Base-by-base conservation (phyloP, 2,113 vertebrate species). In the Galbula dea region DNA sequence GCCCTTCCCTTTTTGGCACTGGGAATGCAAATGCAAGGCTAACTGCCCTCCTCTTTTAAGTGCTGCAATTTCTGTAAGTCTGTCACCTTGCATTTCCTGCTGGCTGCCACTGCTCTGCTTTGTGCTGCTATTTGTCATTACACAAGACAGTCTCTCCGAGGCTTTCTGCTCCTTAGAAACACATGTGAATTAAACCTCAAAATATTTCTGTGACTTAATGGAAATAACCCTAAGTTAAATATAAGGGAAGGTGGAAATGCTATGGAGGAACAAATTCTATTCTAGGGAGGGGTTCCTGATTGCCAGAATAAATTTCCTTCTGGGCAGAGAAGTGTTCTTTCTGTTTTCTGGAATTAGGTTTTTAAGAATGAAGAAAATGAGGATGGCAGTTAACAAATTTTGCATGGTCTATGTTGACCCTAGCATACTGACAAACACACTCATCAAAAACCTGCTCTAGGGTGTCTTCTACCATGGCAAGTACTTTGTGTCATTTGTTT, bases 11-110 rank as follows among this genome's bases (percentile, higher is more conserved):
- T 75, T 57, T 37, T 92, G 86, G 58, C 54, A 63, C 37, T 82
- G 15, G 46, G 17, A 79, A 79, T 37, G 37, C 19, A 80, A 93
- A 83, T 23, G 16, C 32, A 84, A 84, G 92, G 43, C 32, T 81
- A 63, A 58, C 84, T 82, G 54, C 43, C 12, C 49, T 23, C 27
- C 46, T 90, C 71, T 95, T 87, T 83, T n/a, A 94, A 90, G 49
- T 34, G 46, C 37, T 94, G 78, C 49, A 67, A 36, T 72, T 94
- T 67, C 51, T 81, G 63, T 29, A 29, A 79, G 22, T 73, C 82
- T 89, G 88, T 80, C 94, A 89, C 8, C 32, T 72, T 73, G 32
- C 37, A 85, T 92, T 93, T 95, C 63, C 90, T 89, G 41, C 57
- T 92, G 77, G 89, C 62, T 73, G 5, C 29, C 27, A 12, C 41